Base-by-base conservation (phyloP, 2,888 invertebrate genomes). In the Acheta domesticus region DNA sequence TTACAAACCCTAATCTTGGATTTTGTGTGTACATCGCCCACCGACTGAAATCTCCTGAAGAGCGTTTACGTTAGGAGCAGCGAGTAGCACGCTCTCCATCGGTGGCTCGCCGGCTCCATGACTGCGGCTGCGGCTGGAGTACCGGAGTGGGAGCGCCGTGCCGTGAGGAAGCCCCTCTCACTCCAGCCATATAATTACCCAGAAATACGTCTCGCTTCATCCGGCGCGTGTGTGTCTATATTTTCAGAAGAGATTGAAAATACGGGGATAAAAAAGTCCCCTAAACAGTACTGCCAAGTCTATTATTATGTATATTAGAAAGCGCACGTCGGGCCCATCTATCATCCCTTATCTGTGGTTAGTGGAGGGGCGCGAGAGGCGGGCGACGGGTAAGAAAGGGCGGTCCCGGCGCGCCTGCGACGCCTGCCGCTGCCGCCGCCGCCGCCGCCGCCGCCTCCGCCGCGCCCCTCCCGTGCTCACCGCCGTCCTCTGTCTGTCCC, bases 221-320 rank as follows among this genome's bases (percentile, higher is more conserved):
- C 62, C 62, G 62, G 62, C n/a, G 16, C 4, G n/a, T 62, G 62
- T 62, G 62, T 62, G 62, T 62, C 62, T 62, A 62, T 62, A 62
- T 62, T 62, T 62, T 62, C 62, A 14, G 62, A 62, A 62, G 62
- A 62, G 62, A 62, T 62, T 62, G 62, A 62, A 62, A 62, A 62
- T n/a, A n/a, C n/a, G 62, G n/a, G n/a, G 62, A 62, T 62, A 62
- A 62, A 62, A 62, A 62, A 62, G 62, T 62, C 62, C n/a, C 62
- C 62, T 62, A 62, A 62, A 62, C 62, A 62, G 62, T 62, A 62
- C 12, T 62, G 62, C 62, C 62, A n/a, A n/a, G 62, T 62, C 62
- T 16, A 62, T 62, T 62, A 62, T 62, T 62, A 62, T 62, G 62
- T 62, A 62, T 62, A 62, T 62, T 62, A n/a, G 62, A 62, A 62